Base-by-base conservation (phyloP, 1,140 invertebrate genomes). In the Heliconius nattereri region DNA sequence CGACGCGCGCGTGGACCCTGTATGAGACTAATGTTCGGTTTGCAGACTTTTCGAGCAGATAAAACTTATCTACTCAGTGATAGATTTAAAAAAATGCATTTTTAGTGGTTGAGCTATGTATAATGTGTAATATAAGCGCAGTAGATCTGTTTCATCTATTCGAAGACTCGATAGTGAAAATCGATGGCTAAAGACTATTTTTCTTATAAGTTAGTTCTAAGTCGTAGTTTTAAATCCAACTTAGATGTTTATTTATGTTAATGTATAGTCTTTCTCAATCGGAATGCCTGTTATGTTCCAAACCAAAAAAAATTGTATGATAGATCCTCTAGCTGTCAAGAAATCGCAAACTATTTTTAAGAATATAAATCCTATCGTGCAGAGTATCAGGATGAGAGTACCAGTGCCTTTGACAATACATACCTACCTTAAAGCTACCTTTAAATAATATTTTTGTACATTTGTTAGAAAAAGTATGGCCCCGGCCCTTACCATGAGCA, bases 141-240 rank as follows among this genome's bases (percentile, higher is more conserved):
- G 91, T 93, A 92, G 92, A 94, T 94, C 91, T 93, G 93, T 94
- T 93, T 94, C 92, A 94, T 94, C 93, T 93, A 89, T 94, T 94
- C 93, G 93, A 94, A 94, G 93, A 93, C 83, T 94, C 92, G 85
- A 79, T 89, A 85, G 87, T 89, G 85, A 89, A 91, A 92, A 92
- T 92, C 92, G 91, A 91, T 91, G 87, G 90, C 90, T 94, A 91
- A 94, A 94, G 91, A 92, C 92, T 93, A 92, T 88, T 88, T 93
- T 88, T 84, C 83, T 86, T 86, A 71, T 94, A 92, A 92, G 90
- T 87, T 88, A 90, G 85, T 57, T 76, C 71, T 93, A 92, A 92
- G 91, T 91, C 83, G 86, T 91, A 87, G 87, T 78, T 77, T 85
- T 93, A 94, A 92, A 90, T 92, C 87, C 86, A 90, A 89, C 89